Base-by-base conservation (phyloP, 2,888 invertebrate species). In the Amphipyra tragopoginis region DNA sequence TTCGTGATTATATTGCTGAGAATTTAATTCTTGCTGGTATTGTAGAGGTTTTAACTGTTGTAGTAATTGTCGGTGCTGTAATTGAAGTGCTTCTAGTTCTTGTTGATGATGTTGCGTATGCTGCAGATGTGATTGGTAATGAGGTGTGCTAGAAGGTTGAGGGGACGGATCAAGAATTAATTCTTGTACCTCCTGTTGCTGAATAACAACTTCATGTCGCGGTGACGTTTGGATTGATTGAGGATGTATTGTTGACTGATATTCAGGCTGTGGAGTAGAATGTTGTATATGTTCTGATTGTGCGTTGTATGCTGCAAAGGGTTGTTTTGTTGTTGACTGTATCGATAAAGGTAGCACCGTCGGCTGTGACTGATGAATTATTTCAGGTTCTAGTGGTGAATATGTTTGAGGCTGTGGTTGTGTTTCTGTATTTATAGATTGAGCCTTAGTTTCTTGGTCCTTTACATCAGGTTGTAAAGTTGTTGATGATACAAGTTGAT, bases 401-500 rank as follows among this genome's bases (percentile, higher is more conserved):
- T 38, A 10, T n/a, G 6, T 21, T 39, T 15, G 45, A 44, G 61
- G 26, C 2, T 53, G 45, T 14, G 61, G 29, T n/a, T 57, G 11
- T 33, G 8, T 40, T 51, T 68, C 43, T 48, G 50, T 11, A 38
- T 44, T 49, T 13, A 42, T 26, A 5, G 39, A 13, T 48, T 62
- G n/a, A 33, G 29, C n/a, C 5, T 45, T 33, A 15, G 34, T 0
- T 8, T 44, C 13, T 36, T 62, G 29, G 2, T 11, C 9, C 14
- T 39, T 58, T 7, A 58, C 9, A 44, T 56, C 50, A 43, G 77
- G 82, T 36, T 68, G 58, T 61, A 64, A 55, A 11, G 73, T 72
- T 4, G 79, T 72, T 42, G 80, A 70, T 29, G 72, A 68, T 42
- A 65, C 15, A 26, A 51, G 36, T 52, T 78, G 77, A 52, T 73